Conservation (phyloP, 1,140 invertebrate species). For the Leptinotarsa texana region DNA sequence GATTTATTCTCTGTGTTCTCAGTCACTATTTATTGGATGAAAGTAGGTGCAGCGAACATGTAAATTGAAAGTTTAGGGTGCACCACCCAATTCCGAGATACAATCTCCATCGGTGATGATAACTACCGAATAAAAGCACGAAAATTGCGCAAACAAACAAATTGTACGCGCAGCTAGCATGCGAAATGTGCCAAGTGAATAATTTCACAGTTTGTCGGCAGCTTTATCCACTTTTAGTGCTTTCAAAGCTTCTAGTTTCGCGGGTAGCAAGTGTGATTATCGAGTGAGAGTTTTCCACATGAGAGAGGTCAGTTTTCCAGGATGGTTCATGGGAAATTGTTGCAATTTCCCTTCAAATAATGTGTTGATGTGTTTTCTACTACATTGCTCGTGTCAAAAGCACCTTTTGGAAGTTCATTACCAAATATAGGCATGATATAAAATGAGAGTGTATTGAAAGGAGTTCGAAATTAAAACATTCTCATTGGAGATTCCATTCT, state of each 20-base stretch:
- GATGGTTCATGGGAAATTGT: no score
- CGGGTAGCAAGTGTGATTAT: not conserved
- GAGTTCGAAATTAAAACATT: no score
- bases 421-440: no score
- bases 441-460: no score
- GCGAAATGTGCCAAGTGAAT: slow-evolving; percentile 28
- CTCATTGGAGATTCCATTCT: no score
- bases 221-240: slow-evolving; percentile 31
- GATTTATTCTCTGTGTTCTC: no score
- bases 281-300: not conserved
- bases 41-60: no score
- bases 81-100: not conserved
- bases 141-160: slow-evolving; percentile 20
- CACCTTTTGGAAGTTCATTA: no score
- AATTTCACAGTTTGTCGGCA: slow-evolving; percentile 24
- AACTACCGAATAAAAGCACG: slow-evolving; percentile 1
- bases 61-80: not conserved
- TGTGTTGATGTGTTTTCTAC: no score
- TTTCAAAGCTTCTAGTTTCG: slow-evolving; percentile 28
- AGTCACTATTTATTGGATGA: no score
- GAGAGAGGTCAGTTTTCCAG: slow-evolving; percentile 15
- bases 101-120: slow-evolving; percentile 15
- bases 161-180: slow-evolving; percentile 30
- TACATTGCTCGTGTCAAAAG: no score
- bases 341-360: no score